Evolutionary conservation across 2,888 invertebrate species (phyloP).

Genomic region (Eucriotettix oculatus): DNA sequence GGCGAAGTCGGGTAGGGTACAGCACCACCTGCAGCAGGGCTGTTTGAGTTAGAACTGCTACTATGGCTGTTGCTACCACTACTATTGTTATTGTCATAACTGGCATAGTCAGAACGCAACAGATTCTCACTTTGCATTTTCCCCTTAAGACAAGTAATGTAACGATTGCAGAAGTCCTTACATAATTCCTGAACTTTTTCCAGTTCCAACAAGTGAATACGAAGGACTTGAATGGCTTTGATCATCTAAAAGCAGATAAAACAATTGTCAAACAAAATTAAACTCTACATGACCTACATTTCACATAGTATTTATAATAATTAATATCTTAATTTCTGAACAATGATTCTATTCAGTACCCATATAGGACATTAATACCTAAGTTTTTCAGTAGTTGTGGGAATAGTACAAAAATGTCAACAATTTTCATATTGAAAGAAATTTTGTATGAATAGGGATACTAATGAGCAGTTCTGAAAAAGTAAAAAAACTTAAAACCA

Average conservation of each 20-base stretch:
- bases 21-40: constrained; percentile 14
- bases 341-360: no score
- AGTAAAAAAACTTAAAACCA: no score
- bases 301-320: no score
- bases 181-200: constrained; percentile 91
- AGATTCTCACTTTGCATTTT: constrained; percentile 83
- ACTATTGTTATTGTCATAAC: constrained; percentile 18
- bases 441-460: no score
- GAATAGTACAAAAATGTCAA: no score
- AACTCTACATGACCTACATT: no score
- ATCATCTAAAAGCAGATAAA: constrained; percentile 45
- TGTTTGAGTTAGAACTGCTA: constrained; percentile 16
- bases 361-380: no score
- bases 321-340: no score
- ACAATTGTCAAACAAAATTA: constrained; percentile 1
- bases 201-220: constrained; percentile 81
- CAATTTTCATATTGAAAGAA: no score
- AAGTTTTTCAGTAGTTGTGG: no score
- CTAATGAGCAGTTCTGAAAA: no score
- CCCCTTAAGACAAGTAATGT: constrained; percentile 78
- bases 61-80: constrained; percentile 16
- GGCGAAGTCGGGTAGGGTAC: constrained; percentile 16
- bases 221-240: constrained; percentile 73
- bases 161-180: constrained; percentile 86
- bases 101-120: constrained; percentile 55